phyloP scores from a whole-genome alignment of 2,113 vertebrate species.

The Leptocoma aspasia region DNA sequence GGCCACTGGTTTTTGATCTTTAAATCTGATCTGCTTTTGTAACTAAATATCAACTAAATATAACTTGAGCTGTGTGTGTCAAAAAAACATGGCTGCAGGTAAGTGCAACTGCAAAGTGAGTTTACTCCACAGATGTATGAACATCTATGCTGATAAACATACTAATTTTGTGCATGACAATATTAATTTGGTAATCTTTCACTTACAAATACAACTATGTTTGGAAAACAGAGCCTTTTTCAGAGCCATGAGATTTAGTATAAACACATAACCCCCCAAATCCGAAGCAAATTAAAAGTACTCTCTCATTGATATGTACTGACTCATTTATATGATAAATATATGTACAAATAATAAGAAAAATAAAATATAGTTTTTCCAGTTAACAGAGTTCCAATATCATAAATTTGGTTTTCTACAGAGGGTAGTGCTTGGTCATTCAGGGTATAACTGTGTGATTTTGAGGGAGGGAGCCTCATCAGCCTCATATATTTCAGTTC shows the following conservation, averaged over 20 bases:
- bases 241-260: not conserved
- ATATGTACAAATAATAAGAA: not conserved
- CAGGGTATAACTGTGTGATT: not conserved
- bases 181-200: not conserved
- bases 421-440: not conserved
- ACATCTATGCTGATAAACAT: not conserved
- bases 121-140: not conserved
- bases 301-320: not conserved
- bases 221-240: not conserved
- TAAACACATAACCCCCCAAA: not conserved
- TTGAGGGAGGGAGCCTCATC: accelerated
- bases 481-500: not conserved
- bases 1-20: not conserved
- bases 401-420: not conserved
- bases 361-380: not conserved
- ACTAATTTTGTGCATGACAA: not conserved
- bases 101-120: not conserved
- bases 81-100: not conserved
- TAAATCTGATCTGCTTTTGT: not conserved
- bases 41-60: not conserved
- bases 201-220: not conserved
- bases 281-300: not conserved
- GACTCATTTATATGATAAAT: not conserved
- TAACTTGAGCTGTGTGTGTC: not conserved
- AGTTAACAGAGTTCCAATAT: not conserved